Percentiles rank a stretch among this genome's conserved stretches.
Evolutionary conservation across 2,797 vertebrate genomes (phyloP).

Genomic region (Sebastes cheni): DNA sequence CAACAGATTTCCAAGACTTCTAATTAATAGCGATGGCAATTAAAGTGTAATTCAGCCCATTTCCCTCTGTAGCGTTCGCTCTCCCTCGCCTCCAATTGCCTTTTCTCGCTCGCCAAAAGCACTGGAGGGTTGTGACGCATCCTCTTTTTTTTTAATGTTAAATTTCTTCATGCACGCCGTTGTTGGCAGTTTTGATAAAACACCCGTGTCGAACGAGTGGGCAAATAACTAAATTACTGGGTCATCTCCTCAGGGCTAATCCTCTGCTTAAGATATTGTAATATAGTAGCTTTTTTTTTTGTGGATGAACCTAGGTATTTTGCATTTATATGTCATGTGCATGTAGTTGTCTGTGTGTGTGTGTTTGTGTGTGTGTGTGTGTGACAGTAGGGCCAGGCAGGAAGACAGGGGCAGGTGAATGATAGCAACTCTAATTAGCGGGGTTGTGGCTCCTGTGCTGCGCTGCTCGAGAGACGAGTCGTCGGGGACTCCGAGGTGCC

Average conservation of each 20-base stretch:
- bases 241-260: conserved; percentile 38
- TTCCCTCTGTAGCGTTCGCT: conserved; percentile 31
- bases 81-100: conserved; percentile 28
- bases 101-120: conserved; percentile 43
- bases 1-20: conserved; percentile 74
- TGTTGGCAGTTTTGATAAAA: conserved; percentile 49
- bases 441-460: conserved; percentile 73
- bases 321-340: conserved; percentile 21
- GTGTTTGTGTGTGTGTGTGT: conserved; percentile 5
- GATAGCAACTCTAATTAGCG: conserved; percentile 79
- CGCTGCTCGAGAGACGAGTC: conserved; percentile 69
- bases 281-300: neutral
- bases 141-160: conserved; percentile 4
- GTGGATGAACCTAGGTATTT: neutral
- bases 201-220: conserved; percentile 12
- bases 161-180: conserved; percentile 11
- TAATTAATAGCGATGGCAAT: conserved; percentile 78
- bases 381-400: conserved; percentile 48
- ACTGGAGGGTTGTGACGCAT: conserved; percentile 38
- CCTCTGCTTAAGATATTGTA: conserved; percentile 4
- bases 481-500: conserved; percentile 70
- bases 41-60: conserved; percentile 68
- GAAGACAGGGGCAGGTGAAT: conserved; percentile 72
- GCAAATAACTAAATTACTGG: conserved; percentile 37
- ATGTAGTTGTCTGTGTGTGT: neutral